These are phyloP conservation scores for Magallana gigas DNA, from an alignment of 1,140 invertebrate species.

Conservation along the genomic window DNA sequence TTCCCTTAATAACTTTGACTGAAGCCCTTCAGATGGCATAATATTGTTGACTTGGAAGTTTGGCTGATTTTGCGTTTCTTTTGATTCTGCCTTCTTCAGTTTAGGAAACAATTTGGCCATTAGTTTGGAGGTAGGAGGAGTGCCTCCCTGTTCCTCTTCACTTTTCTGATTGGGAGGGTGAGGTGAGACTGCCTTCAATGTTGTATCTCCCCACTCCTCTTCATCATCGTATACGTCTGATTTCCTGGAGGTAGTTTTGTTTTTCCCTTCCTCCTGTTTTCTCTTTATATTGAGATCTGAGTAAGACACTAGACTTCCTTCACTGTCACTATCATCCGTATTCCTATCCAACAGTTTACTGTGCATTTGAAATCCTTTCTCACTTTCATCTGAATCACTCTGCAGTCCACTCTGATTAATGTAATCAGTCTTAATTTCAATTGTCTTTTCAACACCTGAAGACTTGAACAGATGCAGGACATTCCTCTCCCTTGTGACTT, in stretches of 20 bases:
- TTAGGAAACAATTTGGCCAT: conserved; percentile 76
- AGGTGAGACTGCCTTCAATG: conserved; percentile 52
- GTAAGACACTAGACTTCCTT: conserved; percentile 54
- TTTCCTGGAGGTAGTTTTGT: conserved; percentile 29
- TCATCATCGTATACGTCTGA: conserved; percentile 54
- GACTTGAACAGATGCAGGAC: not conserved
- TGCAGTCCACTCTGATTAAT: not conserved
- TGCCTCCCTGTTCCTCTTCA: not conserved
- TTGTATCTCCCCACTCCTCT: conserved; percentile 63
- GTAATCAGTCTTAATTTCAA: conserved; percentile 19
- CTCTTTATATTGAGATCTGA: conserved; percentile 54
- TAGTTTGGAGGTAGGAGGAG: conserved; percentile 75
- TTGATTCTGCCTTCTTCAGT: conserved; percentile 16
- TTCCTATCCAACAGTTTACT: conserved; percentile 50
- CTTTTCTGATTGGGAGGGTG: not conserved
- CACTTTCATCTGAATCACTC: conserved; percentile 43
- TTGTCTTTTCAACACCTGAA: not conserved
- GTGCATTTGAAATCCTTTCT: conserved; percentile 56
- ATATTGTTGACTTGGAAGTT: conserved; percentile 54
- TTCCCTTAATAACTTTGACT: conserved; percentile 76
- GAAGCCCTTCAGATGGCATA: conserved; percentile 67
- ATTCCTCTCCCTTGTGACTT: conserved; percentile 44
- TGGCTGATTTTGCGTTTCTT: conserved; percentile 56
- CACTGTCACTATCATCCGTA: conserved; percentile 42
- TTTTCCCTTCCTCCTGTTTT: conserved; percentile 48